Evolutionary conservation across 2,113 vertebrate species (phyloP).

Genomic region (Dendropsophus ebraccatus): DNA sequence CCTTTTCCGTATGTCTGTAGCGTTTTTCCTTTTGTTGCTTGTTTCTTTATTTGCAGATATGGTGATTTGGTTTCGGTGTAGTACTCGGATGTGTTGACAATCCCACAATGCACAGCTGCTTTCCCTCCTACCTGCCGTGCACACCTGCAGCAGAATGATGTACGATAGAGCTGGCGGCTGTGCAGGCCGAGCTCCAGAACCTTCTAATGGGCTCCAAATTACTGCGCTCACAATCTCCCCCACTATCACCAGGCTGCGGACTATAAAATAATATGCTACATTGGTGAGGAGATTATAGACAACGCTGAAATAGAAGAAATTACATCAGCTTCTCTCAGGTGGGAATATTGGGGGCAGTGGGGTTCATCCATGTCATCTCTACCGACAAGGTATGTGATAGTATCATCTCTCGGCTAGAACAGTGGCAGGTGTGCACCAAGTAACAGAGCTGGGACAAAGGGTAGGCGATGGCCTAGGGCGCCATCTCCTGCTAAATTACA

Average conservation of each 20-base stretch:
- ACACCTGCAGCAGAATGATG: constrained; percentile 32
- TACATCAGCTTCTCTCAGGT: too few relatives aligned
- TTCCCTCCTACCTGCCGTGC: constrained; percentile 34
- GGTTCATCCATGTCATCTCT: too few relatives aligned
- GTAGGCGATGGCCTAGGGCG: too few relatives aligned
- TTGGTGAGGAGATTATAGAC: not conserved
- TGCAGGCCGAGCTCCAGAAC: constrained; percentile 6
- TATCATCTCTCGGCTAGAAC: too few relatives aligned
- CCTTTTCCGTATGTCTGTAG: too few relatives aligned
- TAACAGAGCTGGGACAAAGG: too few relatives aligned
- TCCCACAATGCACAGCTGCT: not conserved
- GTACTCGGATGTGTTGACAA: not conserved
- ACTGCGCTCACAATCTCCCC: not conserved
- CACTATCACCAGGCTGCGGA: too few relatives aligned
- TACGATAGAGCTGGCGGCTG: not conserved
- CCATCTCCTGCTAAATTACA: too few relatives aligned
- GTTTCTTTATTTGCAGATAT: not conserved
- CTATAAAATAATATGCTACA: not conserved
- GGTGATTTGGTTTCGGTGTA: not conserved
- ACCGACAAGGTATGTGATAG: too few relatives aligned
- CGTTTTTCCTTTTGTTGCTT: not conserved
- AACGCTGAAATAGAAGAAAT: too few relatives aligned
- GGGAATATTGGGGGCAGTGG: too few relatives aligned
- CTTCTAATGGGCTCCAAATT: constrained; percentile 29
- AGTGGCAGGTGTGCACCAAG: too few relatives aligned